Evolutionary conservation across 2,888 invertebrate species (phyloP).

Genomic region (Pediacus dermestoides): DNA sequence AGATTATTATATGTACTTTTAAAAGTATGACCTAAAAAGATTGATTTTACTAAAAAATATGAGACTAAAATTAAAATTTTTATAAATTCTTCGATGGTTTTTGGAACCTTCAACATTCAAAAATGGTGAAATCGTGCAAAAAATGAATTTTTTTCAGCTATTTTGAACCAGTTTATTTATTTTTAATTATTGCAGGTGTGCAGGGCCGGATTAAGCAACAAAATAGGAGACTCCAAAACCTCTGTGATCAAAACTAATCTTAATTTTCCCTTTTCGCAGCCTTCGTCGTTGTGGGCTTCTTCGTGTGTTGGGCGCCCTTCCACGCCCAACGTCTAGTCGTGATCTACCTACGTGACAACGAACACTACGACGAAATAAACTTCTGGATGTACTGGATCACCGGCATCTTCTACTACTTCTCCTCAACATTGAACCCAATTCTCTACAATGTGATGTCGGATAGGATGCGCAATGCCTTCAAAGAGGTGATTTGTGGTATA

Average conservation of each 20-base stretch:
- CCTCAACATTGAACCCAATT: slow-evolving; percentile 77
- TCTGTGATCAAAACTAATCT: slow-evolving; percentile 3
- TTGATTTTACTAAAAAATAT: no score
- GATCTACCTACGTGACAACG: slow-evolving; percentile 63
- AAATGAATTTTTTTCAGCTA: no score
- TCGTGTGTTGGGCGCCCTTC: slow-evolving; percentile 95
- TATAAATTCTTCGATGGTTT: no score
- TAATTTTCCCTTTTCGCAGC: slow-evolving; percentile 57
- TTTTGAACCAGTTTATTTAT: no score
- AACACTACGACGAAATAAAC: slow-evolving; percentile 65
- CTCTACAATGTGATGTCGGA: slow-evolving; percentile 77
- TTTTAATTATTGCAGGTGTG: no score
- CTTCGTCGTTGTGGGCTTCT: slow-evolving; percentile 90
- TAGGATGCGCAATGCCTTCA: slow-evolving; percentile 75
- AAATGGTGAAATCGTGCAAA: no score
- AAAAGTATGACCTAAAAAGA: no score
- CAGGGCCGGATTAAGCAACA: no score
- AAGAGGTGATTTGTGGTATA: slow-evolving; percentile 67
- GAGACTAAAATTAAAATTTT: no score
- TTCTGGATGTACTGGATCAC: slow-evolving; percentile 76
- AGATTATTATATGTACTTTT: no score
- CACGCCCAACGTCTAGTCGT: slow-evolving; percentile 87
- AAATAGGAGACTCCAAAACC: slow-evolving; percentile 3
- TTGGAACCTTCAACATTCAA: no score
- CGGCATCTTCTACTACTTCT: slow-evolving; percentile 79